Conservation (phyloP, 2,113 vertebrate genomes). For the Lota lota region DNA sequence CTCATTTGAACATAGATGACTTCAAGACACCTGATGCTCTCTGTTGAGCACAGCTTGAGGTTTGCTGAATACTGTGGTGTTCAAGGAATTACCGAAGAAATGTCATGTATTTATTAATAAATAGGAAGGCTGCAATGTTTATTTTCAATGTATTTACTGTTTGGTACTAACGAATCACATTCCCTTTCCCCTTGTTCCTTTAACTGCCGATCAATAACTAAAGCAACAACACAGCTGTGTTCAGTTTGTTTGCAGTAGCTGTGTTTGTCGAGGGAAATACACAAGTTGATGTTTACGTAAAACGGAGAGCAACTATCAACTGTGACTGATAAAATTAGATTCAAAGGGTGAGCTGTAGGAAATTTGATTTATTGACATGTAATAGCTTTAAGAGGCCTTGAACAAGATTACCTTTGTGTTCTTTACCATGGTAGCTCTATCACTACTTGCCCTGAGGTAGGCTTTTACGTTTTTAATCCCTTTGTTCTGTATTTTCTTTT, state of each 20-base stretch:
- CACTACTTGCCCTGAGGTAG: background rate
- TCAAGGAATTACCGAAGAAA: background rate
- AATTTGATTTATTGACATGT: constrained; percentile 26
- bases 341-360: background rate
- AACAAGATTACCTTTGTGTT: background rate
- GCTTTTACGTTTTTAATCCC: background rate
- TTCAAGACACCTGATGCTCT: too few relatives aligned
- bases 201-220: background rate
- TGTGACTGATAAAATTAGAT: constrained; percentile 7
- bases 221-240: background rate
- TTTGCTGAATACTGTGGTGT: too few relatives aligned
- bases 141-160: background rate
- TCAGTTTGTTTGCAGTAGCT: background rate
- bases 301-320: background rate
- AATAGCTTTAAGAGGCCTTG: constrained; percentile 2
- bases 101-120: background rate
- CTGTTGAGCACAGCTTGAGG: too few relatives aligned
- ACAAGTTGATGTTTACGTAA: background rate
- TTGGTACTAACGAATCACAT: too few relatives aligned
- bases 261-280: background rate
- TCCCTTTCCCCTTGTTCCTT: background rate
- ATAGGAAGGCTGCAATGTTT: background rate
- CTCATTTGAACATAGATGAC: too few relatives aligned
- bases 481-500: background rate
- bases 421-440: constrained; percentile 4